Evolutionary conservation across 2,888 invertebrate genomes (phyloP).

Genomic region (Hipparchia semele): DNA sequence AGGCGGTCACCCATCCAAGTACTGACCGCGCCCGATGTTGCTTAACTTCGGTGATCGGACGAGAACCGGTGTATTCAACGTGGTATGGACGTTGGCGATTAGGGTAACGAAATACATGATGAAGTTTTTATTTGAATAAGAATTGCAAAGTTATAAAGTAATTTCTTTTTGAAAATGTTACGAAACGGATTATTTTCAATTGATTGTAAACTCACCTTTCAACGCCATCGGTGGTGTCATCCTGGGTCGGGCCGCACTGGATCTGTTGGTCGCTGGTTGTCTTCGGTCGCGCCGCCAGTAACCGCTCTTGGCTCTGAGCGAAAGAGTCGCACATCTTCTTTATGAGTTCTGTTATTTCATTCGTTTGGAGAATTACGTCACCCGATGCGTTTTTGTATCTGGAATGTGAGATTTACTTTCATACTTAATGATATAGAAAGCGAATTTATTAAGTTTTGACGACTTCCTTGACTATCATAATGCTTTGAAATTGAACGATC

Average conservation of each 20-base stretch:
- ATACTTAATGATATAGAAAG: no score
- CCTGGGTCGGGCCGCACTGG: slow-evolving; percentile 54
- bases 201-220: slow-evolving; percentile 18
- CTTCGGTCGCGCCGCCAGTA: slow-evolving; percentile 51
- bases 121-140: no score
- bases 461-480: no score
- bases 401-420: slow-evolving; percentile 17
- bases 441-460: no score
- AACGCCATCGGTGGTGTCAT: slow-evolving; percentile 6
- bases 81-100: slow-evolving; percentile 65
- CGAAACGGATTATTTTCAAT: no score
- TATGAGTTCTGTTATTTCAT: slow-evolving; percentile 68
- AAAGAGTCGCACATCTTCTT: slow-evolving; percentile 74
- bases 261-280: slow-evolving; percentile 65
- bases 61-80: slow-evolving; percentile 77
- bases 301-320: slow-evolving; percentile 61
- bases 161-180: no score
- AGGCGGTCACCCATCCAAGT: slow-evolving; percentile 75
- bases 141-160: no score
- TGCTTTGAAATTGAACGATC: no score
- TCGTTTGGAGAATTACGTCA: slow-evolving; percentile 62
- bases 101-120: no score
- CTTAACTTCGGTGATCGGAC: slow-evolving; percentile 80
- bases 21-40: slow-evolving; percentile 77
- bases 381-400: slow-evolving; percentile 72